These are phyloP conservation scores for Crotalus viridis DNA, from an alignment of 2,113 vertebrate genomes.

Conservation along the genomic window DNA sequence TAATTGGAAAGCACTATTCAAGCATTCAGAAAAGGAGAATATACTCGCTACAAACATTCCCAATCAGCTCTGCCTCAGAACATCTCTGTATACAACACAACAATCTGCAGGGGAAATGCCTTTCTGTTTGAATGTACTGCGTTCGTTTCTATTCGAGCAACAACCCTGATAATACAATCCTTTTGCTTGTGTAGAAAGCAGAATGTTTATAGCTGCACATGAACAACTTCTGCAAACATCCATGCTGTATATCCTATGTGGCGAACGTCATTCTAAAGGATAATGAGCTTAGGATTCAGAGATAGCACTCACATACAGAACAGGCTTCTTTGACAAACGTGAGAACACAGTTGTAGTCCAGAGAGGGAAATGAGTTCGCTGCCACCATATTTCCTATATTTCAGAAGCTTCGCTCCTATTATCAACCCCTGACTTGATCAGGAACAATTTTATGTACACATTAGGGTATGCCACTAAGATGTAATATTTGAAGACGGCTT, in stretches of 20 bases:
- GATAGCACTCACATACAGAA: neutral
- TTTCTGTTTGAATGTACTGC: neutral
- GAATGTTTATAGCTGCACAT: neutral
- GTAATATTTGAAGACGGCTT: neutral
- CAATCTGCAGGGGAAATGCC: neutral
- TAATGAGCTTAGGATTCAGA: neutral
- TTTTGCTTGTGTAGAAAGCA: neutral
- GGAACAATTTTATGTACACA: neutral
- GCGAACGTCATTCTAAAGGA: neutral
- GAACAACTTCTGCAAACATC: neutral
- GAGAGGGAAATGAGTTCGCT: neutral
- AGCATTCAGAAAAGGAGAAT: neutral
- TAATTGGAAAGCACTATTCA: neutral
- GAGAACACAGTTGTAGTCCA: neutral
- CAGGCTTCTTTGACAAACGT: neutral
- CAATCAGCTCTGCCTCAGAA: neutral
- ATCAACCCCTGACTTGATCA: neutral
- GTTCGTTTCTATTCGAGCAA: neutral
- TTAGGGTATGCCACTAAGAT: neutral
- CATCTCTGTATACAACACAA: neutral
- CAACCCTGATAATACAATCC: neutral
- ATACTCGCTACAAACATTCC: neutral
- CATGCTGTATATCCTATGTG: neutral
- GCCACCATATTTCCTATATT: neutral
- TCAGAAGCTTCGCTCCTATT: neutral